Evolutionary conservation across 2,888 invertebrate genomes (phyloP), one percentile per base, ranked within the genome.

Genomic region (Odontocolon sp.): DNA sequence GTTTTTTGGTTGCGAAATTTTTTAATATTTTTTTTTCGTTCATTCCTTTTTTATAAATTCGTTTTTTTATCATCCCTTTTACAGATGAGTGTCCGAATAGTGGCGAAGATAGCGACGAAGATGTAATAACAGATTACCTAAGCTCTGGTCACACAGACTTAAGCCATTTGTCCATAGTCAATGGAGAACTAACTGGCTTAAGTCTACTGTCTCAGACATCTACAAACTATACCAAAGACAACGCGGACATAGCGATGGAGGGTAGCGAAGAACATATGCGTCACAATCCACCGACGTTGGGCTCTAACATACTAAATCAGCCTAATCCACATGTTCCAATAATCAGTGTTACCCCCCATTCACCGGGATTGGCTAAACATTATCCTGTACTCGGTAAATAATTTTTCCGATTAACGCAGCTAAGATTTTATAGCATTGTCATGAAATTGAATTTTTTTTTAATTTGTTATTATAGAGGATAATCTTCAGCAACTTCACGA

Each of bases 341-440:
- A 71, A 96, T 97, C 88, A 96, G 96, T 91, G 96, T 97, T 80
- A 96, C 96, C 71, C 96, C 96, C 11, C 96, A 96, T 91, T 96
- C 96, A 81, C 96, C 96, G 8, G 96, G 96, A 76, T 81, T 90
- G 78, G 94, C 93, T 80, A 94, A 94, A 83, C 93, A 94, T 83
- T 94, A 94, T 87, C 93, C 94, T 69, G 92, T 94, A 80, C 91
- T 93, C 73, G 92, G 92, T 92, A 89, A 87, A 83, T 80, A 33
- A 2, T 26, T 28, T n/a, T n/a, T n/a, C n/a, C n/a, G n/a, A n/a
- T n/a, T n/a, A n/a, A n/a, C n/a, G n/a, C n/a, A n/a, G n/a, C n/a
- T n/a, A n/a, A n/a, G n/a, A n/a, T n/a, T n/a, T n/a, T n/a, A n/a
- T n/a, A n/a, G n/a, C n/a, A 38, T 23, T 47, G 3, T 14, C 21